Conservation (phyloP, 1,140 invertebrate genomes). For the Carposina sasakii region DNA sequence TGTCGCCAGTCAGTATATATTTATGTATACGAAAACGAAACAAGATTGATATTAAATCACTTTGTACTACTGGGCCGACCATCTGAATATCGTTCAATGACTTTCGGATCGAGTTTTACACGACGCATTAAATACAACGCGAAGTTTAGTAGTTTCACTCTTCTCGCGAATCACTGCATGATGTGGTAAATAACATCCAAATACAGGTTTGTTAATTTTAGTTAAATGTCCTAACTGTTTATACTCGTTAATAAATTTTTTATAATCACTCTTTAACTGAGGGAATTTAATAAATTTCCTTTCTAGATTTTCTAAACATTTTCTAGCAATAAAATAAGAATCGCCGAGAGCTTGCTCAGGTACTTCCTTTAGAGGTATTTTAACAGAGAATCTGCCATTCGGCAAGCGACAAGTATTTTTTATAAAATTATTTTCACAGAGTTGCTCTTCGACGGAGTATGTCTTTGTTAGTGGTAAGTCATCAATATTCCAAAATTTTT, state of each 20-base stretch:
- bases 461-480: conserved; percentile 6
- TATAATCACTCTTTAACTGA: conserved; percentile 27
- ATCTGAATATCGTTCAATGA: not conserved
- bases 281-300: conserved; percentile 28
- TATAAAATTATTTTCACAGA: conserved; percentile 34
- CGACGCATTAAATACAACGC: not conserved
- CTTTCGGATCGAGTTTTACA: not conserved
- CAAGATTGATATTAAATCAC: not conserved
- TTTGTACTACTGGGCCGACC: not conserved
- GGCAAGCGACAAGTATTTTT: conserved; percentile 19
- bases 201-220: conserved; percentile 7
- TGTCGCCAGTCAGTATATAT: conserved; percentile 13
- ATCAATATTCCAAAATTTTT: conserved; percentile 32
- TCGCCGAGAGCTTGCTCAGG: conserved; percentile 26
- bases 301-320: conserved; percentile 34
- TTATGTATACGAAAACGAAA: not conserved
- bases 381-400: conserved; percentile 38
- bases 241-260: conserved; percentile 49
- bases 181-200: not conserved
- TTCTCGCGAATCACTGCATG: not conserved
- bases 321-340: conserved; percentile 33
- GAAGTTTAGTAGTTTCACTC: not conserved
- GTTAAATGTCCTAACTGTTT: conserved; percentile 27
- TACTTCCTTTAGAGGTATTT: conserved; percentile 34
- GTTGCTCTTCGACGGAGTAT: conserved; percentile 24